Conservation (phyloP, 2,113 vertebrate genomes). For the Dromas ardeola region DNA sequence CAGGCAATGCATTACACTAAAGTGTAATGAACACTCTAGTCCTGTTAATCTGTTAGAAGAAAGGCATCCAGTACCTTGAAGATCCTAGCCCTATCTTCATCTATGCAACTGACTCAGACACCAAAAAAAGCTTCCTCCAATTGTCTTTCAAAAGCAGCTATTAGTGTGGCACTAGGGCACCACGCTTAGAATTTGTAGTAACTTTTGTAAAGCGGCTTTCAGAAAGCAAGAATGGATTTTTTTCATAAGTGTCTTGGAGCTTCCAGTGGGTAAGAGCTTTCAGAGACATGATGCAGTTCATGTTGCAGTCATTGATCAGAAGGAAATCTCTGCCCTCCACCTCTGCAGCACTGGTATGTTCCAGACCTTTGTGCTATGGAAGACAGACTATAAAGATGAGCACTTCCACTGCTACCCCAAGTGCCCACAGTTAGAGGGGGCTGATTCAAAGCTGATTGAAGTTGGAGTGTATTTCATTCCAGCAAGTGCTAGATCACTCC, state of each 20-base stretch:
- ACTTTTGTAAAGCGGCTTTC: neutral
- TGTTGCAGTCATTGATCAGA: neutral
- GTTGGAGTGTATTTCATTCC: neutral
- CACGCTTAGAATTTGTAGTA: neutral
- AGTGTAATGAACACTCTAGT: neutral
- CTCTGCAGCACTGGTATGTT: neutral
- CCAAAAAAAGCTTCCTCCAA: neutral
- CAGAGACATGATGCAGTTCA: neutral
- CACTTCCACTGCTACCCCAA: neutral
- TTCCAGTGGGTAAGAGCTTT: neutral
- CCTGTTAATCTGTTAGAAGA: neutral
- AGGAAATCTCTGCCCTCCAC: neutral
- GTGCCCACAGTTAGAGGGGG: neutral
- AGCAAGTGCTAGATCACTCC: neutral
- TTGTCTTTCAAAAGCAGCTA: neutral
- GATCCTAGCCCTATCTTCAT: neutral
- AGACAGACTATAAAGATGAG: neutral
- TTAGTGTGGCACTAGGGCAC: neutral
- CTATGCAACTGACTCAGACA: neutral
- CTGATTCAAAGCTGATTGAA: neutral
- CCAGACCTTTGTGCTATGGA: neutral
- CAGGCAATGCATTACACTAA: neutral
- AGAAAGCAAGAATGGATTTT: neutral
- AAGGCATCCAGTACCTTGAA: neutral
- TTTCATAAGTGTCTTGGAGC: neutral